A percentile compares a stretch with the other conserved stretches of the same genome.
Conservation (phyloP, 2,797 vertebrate genomes). For the Gobio occitaniae region DNA sequence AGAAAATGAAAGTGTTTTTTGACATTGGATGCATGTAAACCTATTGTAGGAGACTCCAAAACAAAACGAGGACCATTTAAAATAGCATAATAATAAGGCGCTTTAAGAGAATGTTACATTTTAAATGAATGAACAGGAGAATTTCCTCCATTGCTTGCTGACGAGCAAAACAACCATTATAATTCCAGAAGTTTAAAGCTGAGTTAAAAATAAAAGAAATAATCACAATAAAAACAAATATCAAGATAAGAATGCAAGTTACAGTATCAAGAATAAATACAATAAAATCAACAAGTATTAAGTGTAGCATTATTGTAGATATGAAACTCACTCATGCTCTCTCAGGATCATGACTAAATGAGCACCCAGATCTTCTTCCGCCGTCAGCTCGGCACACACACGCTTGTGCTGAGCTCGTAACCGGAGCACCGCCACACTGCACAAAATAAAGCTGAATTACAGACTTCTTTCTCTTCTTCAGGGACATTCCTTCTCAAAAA, state of each 20-base stretch:
- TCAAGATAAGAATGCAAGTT: no score
- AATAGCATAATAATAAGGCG: background rate
- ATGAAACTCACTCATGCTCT: conserved; percentile 75
- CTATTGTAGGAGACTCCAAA: background rate
- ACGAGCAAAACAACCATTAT: background rate
- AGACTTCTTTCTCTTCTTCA: conserved; percentile 4
- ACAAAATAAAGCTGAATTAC: background rate
- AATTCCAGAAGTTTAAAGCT: background rate
- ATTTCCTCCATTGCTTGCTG: background rate
- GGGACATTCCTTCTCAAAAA: background rate
- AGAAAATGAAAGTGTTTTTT: background rate
- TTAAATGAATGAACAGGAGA: background rate
- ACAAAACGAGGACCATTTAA: background rate
- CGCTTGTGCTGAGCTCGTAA: conserved; percentile 73
- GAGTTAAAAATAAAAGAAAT: background rate
- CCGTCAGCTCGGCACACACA: conserved; percentile 76
- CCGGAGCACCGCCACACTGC: conserved; percentile 78
- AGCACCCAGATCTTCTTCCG: conserved; percentile 76
- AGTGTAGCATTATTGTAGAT: background rate
- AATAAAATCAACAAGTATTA: background rate
- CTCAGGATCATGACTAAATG: conserved; percentile 68
- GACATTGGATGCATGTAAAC: background rate
- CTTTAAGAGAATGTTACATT: background rate
- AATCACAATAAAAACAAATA: background rate
- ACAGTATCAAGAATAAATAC: background rate